These are phyloP conservation scores for Bicyclus anynana DNA, from an alignment of 1,140 invertebrate genomes.

Conservation along the genomic window DNA sequence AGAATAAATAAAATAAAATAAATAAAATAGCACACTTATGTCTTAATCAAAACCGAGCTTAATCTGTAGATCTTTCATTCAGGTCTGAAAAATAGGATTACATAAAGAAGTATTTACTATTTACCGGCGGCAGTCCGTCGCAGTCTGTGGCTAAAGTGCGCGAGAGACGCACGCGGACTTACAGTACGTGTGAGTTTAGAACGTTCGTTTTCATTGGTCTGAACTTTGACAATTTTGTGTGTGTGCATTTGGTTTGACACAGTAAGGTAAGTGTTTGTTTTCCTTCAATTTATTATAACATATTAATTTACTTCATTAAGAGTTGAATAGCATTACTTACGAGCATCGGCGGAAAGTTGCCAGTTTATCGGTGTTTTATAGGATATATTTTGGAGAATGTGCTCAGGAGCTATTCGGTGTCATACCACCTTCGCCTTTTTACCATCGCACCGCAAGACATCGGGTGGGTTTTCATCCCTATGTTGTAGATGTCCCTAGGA, in stretches of 20 bases:
- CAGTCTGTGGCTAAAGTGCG: constrained; percentile 11
- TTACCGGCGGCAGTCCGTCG: neutral
- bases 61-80: constrained; percentile 7
- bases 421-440: too few relatives aligned
- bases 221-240: neutral
- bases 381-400: too few relatives aligned
- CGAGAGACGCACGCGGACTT: constrained; percentile 1
- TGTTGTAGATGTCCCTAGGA: too few relatives aligned
- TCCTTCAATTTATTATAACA: neutral
- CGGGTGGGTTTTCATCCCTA: too few relatives aligned
- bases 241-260: neutral
- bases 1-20: too few relatives aligned
- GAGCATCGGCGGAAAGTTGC: too few relatives aligned
- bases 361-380: too few relatives aligned
- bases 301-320: neutral
- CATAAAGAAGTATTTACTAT: constrained; percentile 9
- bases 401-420: too few relatives aligned
- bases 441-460: too few relatives aligned
- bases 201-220: neutral
- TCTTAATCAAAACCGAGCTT: constrained; percentile 3
- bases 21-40: neutral
- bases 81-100: constrained; percentile 6
- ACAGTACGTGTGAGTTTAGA: neutral
- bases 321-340: too few relatives aligned
- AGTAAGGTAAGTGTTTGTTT: neutral